Conservation (phyloP, 2,113 vertebrate species). For the Hyla sarda region DNA sequence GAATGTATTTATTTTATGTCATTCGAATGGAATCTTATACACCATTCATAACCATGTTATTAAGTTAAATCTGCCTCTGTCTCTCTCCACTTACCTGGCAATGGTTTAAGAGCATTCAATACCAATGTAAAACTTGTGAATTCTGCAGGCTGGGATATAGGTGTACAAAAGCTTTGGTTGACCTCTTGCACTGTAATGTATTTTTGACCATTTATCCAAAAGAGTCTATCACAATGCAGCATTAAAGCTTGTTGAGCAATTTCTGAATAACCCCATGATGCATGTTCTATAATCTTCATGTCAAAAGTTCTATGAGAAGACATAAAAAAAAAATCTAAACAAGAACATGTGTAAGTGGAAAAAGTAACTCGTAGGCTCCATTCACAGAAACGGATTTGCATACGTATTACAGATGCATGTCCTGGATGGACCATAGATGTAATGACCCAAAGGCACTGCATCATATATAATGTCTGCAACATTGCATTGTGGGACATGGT, state of each 20-base stretch:
- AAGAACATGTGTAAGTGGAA: background rate
- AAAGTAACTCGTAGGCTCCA: too few species aligned
- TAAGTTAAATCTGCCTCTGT: background rate
- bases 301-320: constrained; percentile 63
- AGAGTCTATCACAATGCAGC: constrained; percentile 74
- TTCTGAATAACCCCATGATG: constrained; percentile 73
- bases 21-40: too few species aligned
- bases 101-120: constrained; percentile 73
- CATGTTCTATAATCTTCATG: constrained; percentile 65
- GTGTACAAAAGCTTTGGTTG: constrained; percentile 68
- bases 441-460: too few species aligned
- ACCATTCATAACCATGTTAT: too few species aligned
- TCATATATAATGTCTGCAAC: too few species aligned
- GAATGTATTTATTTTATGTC: too few species aligned
- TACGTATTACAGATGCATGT: too few species aligned
- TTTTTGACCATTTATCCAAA: constrained; percentile 74
- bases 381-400: too few species aligned
- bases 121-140: constrained; percentile 74
- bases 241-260: constrained; percentile 68
- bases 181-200: constrained; percentile 76
- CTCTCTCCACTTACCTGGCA: constrained; percentile 70
- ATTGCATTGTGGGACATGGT: too few species aligned
- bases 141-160: constrained; percentile 69
- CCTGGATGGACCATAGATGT: too few species aligned
- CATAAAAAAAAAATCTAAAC: background rate